Evolutionary conservation across 2,113 vertebrate genomes (phyloP).

Genomic region (Callithrix jacchus): DNA sequence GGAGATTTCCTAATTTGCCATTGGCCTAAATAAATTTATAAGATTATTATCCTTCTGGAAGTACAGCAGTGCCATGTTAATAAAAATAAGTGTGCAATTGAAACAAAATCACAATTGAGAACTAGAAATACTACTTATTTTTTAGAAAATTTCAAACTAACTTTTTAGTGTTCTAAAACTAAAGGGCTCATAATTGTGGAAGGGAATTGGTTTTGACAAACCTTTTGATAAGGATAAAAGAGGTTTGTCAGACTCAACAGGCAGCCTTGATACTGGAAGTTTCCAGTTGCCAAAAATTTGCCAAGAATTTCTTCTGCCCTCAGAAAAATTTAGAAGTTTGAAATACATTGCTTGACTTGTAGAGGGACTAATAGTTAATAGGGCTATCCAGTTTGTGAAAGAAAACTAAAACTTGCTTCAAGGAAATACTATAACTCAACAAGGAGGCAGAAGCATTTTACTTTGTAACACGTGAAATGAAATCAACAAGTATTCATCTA

Average conservation of each 20-base stretch:
- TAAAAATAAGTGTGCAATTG: background rate
- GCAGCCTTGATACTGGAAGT: background rate
- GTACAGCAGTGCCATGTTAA: background rate
- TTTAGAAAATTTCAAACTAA: background rate
- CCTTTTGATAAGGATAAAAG: too few relatives aligned
- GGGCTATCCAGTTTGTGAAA: background rate
- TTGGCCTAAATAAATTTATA: background rate
- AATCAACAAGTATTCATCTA: background rate
- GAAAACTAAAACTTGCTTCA: background rate
- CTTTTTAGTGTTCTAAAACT: constrained; percentile 2
- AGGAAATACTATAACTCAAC: background rate
- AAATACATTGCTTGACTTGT: background rate
- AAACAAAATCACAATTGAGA: background rate
- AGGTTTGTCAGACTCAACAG: background rate
- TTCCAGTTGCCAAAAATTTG: background rate
- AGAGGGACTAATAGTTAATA: background rate
- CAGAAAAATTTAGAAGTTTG: background rate
- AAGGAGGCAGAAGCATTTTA: background rate
- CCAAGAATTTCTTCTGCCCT: background rate
- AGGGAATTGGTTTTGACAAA: too few relatives aligned
- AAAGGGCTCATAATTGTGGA: background rate
- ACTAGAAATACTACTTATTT: background rate
- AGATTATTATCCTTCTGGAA: background rate
- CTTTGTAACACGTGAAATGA: background rate
- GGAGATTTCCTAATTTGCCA: background rate